Evolutionary conservation across 2,888 invertebrate genomes (phyloP), one percentile per base, ranked within the genome.

Genomic region (Oscheius sp.): DNA sequence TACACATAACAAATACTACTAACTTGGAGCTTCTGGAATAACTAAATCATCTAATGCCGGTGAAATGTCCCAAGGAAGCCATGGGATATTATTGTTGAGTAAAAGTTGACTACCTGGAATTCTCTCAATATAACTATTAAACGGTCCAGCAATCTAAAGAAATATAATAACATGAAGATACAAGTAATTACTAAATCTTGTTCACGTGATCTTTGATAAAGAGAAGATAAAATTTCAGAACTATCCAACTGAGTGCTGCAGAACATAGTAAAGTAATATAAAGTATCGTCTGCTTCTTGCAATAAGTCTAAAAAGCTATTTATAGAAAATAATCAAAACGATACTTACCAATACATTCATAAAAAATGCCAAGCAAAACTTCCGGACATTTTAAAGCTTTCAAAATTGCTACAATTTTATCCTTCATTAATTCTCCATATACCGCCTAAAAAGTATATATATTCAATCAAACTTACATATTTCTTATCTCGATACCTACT

Each of bases 61-160:
- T 17, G 28, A 26, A 8, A 59, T 41, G 30, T 59, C 44, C 41
- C 41, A 59, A 9, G 59, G 59, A 0, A 59, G 28, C 38, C 59
- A 44, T 1, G 44, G 41, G 2, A 59, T 44, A n/a, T 17, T 30
- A 12, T 59, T 28, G 26, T 41, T 26, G n/a, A 59, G 30, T 17
- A 26, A 8, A 17, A 59, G 30, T 3, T n/a, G 12, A 26, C 20
- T 44, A 14, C 44, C 59, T 3, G 59, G 59, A 26, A 59, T 44
- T n/a, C 28, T 44, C 26, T 59, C 44, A 14, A 44, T 44, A 26
- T 41, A 30, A 28, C 57, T 14, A 20, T 24, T 26, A 9, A 59
- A 26, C 1, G n/a, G 41, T n/a, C 59, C 59, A 28, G 59, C 59
- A 6, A 59, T 44, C 59, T 59, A 26, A 44, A 44, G 28, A 22